A percentile compares a stretch with the other conserved stretches of the same genome.
Conservation (phyloP, 2,888 invertebrate species). For the Megastigmus dorsalis region DNA sequence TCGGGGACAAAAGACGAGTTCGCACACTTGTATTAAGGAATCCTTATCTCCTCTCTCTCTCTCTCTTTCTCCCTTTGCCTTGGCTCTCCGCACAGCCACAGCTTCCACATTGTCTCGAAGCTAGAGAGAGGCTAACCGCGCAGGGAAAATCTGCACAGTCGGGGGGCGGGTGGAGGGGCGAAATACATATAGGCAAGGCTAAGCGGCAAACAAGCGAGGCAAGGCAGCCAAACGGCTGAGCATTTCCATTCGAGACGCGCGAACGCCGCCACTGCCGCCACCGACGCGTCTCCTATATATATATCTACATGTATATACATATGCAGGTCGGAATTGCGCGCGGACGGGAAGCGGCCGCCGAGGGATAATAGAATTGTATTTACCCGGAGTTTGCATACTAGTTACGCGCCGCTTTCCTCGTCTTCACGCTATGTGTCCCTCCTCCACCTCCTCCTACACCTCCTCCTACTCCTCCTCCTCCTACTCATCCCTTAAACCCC, state of each 20-base stretch:
- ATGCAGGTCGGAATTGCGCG: neutral
- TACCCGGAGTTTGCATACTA: constrained; percentile 71
- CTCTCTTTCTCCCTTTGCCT: neutral
- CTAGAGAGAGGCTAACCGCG: neutral
- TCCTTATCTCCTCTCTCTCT: neutral
- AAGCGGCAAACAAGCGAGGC: no score
- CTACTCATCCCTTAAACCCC: neutral
- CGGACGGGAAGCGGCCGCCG: constrained; percentile 34
- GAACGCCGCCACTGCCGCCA: neutral
- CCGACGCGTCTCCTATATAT: neutral
- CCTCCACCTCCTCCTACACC: constrained; percentile 13
- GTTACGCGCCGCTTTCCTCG: constrained; percentile 64
- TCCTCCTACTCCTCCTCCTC: neutral
- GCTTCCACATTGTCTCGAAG: no score
- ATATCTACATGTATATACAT: neutral
- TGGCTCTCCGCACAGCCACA: no score
- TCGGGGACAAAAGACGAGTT: no score
- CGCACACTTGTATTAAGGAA: no score
- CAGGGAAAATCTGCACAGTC: no score
- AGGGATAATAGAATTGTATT: constrained; percentile 71
- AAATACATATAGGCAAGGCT: no score
- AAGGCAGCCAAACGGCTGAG: neutral
- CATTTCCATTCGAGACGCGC: constrained; percentile 34
- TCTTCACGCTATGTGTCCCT: constrained; percentile 62
- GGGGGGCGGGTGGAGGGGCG: no score